phyloP scores from a whole-genome alignment of 1,140 invertebrate species.

The Melanaphis sacchari region DNA sequence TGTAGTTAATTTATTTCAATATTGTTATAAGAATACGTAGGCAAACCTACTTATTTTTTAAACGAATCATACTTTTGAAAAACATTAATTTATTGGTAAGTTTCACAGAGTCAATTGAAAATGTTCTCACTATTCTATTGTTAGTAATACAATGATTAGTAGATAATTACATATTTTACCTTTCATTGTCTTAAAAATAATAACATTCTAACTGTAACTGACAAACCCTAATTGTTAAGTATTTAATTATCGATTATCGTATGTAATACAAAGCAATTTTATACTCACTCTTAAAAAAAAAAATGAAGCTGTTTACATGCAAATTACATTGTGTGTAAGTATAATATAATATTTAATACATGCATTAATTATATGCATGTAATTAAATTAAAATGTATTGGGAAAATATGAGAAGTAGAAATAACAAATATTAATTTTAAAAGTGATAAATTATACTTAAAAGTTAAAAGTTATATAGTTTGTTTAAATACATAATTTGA shows the following conservation, averaged over 20 bases:
- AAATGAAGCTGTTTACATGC: not conserved
- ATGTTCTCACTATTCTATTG: conserved; percentile 22
- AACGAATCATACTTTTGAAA: not conserved
- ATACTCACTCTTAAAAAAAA: not conserved
- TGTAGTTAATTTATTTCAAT: conserved; percentile 7
- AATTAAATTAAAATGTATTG: not conserved
- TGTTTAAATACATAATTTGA: not conserved
- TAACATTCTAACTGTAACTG: conserved; percentile 31
- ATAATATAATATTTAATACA: not conserved
- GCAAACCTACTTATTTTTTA: conserved; percentile 9
- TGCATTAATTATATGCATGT: too few relatives aligned
- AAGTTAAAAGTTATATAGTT: not conserved
- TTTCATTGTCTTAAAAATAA: conserved; percentile 44
- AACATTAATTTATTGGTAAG: conserved; percentile 19
- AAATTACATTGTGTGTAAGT: not conserved
- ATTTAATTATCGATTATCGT: conserved; percentile 35
- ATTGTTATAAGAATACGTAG: not conserved
- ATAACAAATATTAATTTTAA: not conserved
- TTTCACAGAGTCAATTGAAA: not conserved
- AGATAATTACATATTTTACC: conserved; percentile 28
- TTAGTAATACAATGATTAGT: not conserved
- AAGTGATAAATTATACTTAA: not conserved
- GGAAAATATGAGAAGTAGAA: not conserved
- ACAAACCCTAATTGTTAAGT: conserved; percentile 42
- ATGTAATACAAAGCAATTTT: not conserved